A percentile compares a stretch with the other conserved stretches of the same genome.
Evolutionary conservation across 2,797 vertebrate genomes (phyloP).

Genomic region (Hyperoplus immaculatus): DNA sequence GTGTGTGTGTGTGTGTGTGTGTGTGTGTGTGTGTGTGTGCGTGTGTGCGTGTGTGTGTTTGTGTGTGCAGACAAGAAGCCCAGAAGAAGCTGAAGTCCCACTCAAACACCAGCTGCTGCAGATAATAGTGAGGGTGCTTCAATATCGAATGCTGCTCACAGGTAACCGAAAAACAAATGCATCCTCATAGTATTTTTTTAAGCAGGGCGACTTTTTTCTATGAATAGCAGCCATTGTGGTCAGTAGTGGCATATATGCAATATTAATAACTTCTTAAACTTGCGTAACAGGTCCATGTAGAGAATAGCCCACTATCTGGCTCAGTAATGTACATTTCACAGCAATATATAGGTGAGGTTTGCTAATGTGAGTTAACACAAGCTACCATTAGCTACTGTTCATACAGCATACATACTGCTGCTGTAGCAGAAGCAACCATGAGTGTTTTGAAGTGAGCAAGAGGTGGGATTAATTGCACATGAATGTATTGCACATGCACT

Average conservation of each 20-base stretch:
- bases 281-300: neutral
- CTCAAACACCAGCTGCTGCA: conserved; percentile 93
- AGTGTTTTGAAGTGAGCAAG: neutral
- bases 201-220: neutral
- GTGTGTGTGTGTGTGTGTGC: conserved; percentile 16
- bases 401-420: neutral
- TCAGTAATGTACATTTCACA: neutral
- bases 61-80: conserved; percentile 81
- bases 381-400: neutral
- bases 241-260: neutral
- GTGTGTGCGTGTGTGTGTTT: conserved; percentile 21
- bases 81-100: conserved; percentile 83
- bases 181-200: neutral
- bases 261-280: neutral
- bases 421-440: neutral
- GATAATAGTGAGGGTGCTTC: conserved; percentile 93
- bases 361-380: neutral
- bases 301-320: neutral
- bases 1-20: conserved; percentile 25
- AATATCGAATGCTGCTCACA: conserved; percentile 96
- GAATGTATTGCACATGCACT: too few relatives aligned
- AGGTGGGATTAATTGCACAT: neutral
- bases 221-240: neutral
- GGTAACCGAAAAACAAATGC: conserved; percentile 79
- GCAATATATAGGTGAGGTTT: neutral